Evolutionary conservation across 1,140 invertebrate species (phyloP).

Genomic region (Dryas iulia): DNA sequence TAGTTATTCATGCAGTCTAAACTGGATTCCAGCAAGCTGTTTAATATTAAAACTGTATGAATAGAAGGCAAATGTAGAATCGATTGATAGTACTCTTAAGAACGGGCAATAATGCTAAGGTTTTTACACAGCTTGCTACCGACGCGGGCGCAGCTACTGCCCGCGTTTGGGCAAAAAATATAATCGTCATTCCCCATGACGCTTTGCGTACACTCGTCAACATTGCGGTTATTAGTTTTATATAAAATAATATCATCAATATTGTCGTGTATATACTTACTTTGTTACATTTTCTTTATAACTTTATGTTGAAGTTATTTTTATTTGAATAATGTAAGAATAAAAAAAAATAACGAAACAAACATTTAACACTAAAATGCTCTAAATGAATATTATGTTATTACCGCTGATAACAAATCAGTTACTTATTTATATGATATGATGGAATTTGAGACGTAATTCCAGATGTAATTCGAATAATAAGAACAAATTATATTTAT

Average conservation of each 20-base stretch:
- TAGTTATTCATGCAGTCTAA: not conserved
- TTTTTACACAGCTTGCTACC: constrained; percentile 50
- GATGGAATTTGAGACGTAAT: too few relatives aligned
- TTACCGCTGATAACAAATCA: too few relatives aligned
- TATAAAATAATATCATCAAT: too few relatives aligned
- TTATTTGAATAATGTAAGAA: too few relatives aligned
- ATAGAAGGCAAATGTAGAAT: not conserved
- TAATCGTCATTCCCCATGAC: constrained; percentile 52
- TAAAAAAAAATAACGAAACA: too few relatives aligned
- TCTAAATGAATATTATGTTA: too few relatives aligned
- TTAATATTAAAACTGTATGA: constrained; percentile 23
- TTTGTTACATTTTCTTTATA: not conserved
- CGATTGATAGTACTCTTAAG: constrained; percentile 45
- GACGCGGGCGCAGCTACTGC: constrained; percentile 48
- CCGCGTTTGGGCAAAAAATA: constrained; percentile 58
- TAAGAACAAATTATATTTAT: too few relatives aligned
- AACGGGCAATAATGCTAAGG: constrained; percentile 47
- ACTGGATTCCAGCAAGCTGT: constrained; percentile 1
- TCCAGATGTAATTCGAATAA: too few relatives aligned
- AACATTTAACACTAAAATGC: too few relatives aligned
- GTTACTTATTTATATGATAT: too few relatives aligned
- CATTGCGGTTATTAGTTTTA: constrained; percentile 2
- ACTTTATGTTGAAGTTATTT: too few relatives aligned
- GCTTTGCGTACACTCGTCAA: constrained; percentile 36
- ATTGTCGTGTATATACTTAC: not conserved